These are phyloP conservation scores for Epinephelus cyanopodus DNA, from an alignment of 2,113 vertebrate species.

Conservation along the genomic window DNA sequence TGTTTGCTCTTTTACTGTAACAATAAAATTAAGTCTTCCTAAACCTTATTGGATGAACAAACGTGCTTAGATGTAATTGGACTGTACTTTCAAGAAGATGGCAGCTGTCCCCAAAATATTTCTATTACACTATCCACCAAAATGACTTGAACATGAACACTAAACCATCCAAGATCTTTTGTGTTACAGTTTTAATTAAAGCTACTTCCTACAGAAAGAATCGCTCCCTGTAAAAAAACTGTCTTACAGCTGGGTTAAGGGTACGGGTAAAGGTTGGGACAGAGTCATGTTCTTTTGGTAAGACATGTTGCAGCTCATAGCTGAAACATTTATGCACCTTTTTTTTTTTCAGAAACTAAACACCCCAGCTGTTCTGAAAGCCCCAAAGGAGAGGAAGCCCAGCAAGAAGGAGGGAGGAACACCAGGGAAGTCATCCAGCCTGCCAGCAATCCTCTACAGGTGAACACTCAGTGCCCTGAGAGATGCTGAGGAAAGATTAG, in stretches of 20 bases:
- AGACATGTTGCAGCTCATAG: not conserved
- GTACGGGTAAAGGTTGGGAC: no score
- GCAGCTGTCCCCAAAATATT: not conserved
- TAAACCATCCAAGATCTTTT: no score
- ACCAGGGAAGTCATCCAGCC: constrained; percentile 89
- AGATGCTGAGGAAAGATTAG: not conserved
- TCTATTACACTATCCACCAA: not conserved
- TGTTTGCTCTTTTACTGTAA: not conserved
- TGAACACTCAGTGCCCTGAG: constrained; percentile 67
- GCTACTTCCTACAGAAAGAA: not conserved
- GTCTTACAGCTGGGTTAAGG: not conserved
- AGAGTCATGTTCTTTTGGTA: not conserved
- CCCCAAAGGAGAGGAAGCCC: constrained; percentile 96
- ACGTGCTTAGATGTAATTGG: not conserved
- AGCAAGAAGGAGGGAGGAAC: constrained; percentile 97
- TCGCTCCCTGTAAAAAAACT: not conserved
- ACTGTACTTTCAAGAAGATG: not conserved
- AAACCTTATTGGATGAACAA: not conserved
- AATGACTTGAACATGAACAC: not conserved
- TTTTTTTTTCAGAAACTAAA: constrained; percentile 89
- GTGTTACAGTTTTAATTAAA: not conserved
- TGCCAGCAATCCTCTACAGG: constrained; percentile 97
- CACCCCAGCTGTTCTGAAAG: constrained; percentile 92
- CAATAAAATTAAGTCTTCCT: not conserved
- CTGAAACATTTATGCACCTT: not conserved